Base-by-base conservation (phyloP, 2,888 invertebrate genomes). In the Cetonia aurata region DNA sequence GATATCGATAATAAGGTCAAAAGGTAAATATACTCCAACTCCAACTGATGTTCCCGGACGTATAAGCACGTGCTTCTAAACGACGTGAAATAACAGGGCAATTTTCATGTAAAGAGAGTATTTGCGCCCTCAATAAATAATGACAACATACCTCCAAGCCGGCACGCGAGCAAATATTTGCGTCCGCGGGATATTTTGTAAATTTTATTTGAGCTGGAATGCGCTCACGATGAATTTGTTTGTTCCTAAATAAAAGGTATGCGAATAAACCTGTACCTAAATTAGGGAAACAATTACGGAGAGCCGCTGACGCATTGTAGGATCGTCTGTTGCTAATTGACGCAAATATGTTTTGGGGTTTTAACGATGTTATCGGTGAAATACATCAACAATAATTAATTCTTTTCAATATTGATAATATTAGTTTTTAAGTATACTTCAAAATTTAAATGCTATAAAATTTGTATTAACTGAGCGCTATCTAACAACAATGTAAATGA, bases 151-250 rank as follows among this genome's bases (percentile, higher is more conserved):
- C 46, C 37, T 62, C 48, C 8, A 33, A 13, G 48, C 37, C 13
- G 48, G 48, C 62, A 62, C 48, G 62, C 62, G 19, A 62, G 31
- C 48, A 62, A 62, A 62, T 62, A 62, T 62, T 62, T 62, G 62
- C 31, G 33, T 62, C 15, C 33, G 17, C 25, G 48, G 48, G 46
- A 46, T 62, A 62, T 15, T 62, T 48, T 62, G 62, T 62, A 62
- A 48, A 62, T 62, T 62, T 62, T 46, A 62, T 48, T 25, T 60
- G 3, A 25, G 13, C 9, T 17, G 9, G n/a, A 31, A 25, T 46
- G 6, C 31, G 31, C 48, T 62, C 48, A 31, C 48, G 48, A 62
- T 25, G 25, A 4, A 25, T 25, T 60, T 62, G 48, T 62, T 62
- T 62, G 62, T 62, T 62, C 46, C 48, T 13, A 62, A 62, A 48